A percentile compares a stretch with the other conserved stretches of the same genome.
Evolutionary conservation across 2,888 invertebrate species (phyloP).

Genomic region (Flabesymbios commensalis): DNA sequence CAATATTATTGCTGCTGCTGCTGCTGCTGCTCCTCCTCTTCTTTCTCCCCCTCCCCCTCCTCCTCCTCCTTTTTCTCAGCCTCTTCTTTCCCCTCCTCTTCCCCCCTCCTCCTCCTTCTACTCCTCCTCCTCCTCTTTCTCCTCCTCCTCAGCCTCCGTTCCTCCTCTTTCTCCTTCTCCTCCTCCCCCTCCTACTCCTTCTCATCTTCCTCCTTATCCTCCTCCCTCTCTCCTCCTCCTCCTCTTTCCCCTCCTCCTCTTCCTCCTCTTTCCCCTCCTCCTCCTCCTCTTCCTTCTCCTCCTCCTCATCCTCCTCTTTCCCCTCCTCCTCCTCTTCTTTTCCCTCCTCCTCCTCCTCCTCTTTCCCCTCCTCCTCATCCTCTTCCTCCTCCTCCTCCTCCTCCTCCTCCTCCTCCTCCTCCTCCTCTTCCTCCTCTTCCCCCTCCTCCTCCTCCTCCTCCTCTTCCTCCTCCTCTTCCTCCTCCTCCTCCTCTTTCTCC

Average conservation of each 20-base stretch:
- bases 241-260: background rate
- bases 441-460: slow-evolving; percentile 42
- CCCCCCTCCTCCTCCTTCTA: background rate
- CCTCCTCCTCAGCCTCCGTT: too few species aligned
- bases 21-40: background rate
- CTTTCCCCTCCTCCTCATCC: too few species aligned
- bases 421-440: slow-evolving; percentile 44
- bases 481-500: too few species aligned
- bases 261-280: background rate
- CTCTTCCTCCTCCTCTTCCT: slow-evolving; percentile 38
- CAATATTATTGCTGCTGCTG: background rate
- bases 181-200: too few species aligned
- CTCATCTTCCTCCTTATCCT: too few species aligned
- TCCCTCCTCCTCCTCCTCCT: slow-evolving; percentile 1
- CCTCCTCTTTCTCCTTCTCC: too few species aligned
- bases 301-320: background rate
- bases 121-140: too few species aligned
- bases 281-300: background rate
- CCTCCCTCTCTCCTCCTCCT: too few species aligned
- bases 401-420: slow-evolving; percentile 41
- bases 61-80: too few species aligned
- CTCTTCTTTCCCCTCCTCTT: background rate
- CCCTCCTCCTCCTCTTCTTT: background rate
- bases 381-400: slow-evolving; percentile 2
- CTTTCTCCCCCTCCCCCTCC: slow-evolving; percentile 2